Conservation (phyloP, 2,113 vertebrate species). For the Aphelocoma coerulescens region DNA sequence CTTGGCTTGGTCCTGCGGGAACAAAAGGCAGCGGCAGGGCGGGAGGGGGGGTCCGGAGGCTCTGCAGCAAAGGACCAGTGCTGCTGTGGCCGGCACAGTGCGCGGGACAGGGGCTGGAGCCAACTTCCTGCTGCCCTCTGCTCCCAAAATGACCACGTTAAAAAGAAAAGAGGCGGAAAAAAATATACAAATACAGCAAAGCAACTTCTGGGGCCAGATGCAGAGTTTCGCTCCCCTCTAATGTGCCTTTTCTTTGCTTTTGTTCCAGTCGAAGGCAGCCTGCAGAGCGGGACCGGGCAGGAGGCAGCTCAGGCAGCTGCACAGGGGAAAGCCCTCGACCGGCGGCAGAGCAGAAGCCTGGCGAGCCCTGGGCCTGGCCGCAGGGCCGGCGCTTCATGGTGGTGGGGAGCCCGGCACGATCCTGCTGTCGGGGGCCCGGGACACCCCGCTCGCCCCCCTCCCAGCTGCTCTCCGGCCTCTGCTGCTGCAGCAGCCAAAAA, state of each 20-base stretch:
- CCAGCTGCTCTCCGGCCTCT: neutral
- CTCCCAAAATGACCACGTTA: neutral
- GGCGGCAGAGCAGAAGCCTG: neutral
- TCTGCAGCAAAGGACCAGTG: conserved; percentile 52
- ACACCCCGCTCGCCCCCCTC: neutral
- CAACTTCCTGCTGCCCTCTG: conserved; percentile 57
- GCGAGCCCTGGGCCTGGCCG: neutral
- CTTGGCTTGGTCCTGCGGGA: conserved; percentile 71
- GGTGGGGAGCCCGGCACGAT: neutral
- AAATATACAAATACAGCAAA: conserved; percentile 29
- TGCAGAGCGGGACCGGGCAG: neutral
- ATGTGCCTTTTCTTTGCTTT: conserved; percentile 19
- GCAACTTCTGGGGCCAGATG: neutral
- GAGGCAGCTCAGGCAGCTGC: neutral
- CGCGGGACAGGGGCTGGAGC: conserved; percentile 24
- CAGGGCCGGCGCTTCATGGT: fast-evolving
- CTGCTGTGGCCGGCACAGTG: conserved; percentile 35
- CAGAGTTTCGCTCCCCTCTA: neutral
- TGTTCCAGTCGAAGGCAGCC: conserved; percentile 22
- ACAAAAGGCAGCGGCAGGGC: conserved; percentile 70
- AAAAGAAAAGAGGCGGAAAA: neutral
- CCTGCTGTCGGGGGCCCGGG: neutral
- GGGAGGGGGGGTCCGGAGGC: conserved; percentile 49
- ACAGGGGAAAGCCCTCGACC: neutral
- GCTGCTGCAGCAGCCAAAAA: conserved; percentile 60